Evolutionary conservation across 2,113 vertebrate genomes (phyloP).

Genomic region (Laterallus jamaicensis): DNA sequence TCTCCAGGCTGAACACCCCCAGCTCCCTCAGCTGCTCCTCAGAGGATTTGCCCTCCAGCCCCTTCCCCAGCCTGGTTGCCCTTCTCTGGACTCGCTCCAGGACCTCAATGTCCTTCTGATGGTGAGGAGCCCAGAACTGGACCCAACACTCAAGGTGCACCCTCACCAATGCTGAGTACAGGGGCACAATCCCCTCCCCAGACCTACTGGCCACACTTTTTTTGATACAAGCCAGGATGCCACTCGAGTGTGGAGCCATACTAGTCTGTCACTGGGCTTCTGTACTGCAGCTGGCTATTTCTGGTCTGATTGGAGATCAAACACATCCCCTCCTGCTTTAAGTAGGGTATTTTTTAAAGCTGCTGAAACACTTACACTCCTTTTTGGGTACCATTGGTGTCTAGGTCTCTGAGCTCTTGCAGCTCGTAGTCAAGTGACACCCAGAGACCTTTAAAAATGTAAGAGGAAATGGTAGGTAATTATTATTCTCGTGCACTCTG

Average conservation of each 20-base stretch:
- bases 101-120: no score
- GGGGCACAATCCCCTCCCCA: no score
- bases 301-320: background rate
- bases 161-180: no score
- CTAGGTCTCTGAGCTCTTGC: background rate
- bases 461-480: background rate
- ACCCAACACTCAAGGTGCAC: no score
- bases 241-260: fast-evolving
- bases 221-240: no score
- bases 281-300: background rate
- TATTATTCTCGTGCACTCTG: background rate
- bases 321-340: background rate
- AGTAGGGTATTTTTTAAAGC: background rate
- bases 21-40: no score
- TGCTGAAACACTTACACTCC: background rate
- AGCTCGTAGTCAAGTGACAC: background rate
- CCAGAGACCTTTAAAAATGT: background rate
- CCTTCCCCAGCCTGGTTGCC: no score
- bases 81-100: no score
- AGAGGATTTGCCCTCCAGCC: no score
- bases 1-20: no score
- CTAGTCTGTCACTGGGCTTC: background rate
- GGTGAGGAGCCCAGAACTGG: no score
- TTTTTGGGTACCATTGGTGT: background rate
- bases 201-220: no score